phyloP scores from a whole-genome alignment of 2,797 vertebrate species.

The Carduelis carduelis region DNA sequence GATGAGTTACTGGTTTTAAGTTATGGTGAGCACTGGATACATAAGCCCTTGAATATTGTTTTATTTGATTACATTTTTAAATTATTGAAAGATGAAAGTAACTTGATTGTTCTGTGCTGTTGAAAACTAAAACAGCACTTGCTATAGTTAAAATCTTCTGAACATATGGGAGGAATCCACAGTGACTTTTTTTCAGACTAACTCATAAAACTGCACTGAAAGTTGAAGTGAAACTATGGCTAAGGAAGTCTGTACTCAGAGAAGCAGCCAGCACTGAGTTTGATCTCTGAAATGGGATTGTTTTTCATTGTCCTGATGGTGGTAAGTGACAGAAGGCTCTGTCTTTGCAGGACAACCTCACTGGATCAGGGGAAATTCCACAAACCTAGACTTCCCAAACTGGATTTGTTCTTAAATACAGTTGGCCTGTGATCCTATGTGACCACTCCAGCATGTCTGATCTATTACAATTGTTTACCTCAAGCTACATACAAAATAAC shows the following conservation, averaged over 20 bases:
- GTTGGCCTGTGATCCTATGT: not conserved
- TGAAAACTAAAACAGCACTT: not conserved
- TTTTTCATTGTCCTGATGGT: not conserved
- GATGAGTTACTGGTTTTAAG: not conserved
- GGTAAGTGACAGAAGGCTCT: not conserved
- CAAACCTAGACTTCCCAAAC: not conserved
- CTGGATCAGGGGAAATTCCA: not conserved
- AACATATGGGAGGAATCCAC: not conserved
- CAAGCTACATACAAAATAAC: not conserved
- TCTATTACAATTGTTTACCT: not conserved
- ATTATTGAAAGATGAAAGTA: not conserved
- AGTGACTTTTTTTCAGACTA: not conserved
- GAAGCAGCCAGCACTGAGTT: not conserved
- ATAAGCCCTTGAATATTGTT: not conserved
- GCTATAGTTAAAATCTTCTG: not conserved
- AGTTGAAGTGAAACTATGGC: not conserved
- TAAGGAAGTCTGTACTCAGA: not conserved
- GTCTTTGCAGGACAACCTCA: not conserved
- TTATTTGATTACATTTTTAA: not conserved
- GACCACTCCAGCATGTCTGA: rapidly evolving
- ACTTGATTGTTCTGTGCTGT: not conserved
- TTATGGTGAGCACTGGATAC: not conserved
- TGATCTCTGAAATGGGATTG: not conserved
- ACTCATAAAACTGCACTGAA: not conserved
- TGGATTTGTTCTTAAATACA: not conserved